Evolutionary conservation across 2,888 invertebrate species (phyloP).

Genomic region (Pinctada fucata): DNA sequence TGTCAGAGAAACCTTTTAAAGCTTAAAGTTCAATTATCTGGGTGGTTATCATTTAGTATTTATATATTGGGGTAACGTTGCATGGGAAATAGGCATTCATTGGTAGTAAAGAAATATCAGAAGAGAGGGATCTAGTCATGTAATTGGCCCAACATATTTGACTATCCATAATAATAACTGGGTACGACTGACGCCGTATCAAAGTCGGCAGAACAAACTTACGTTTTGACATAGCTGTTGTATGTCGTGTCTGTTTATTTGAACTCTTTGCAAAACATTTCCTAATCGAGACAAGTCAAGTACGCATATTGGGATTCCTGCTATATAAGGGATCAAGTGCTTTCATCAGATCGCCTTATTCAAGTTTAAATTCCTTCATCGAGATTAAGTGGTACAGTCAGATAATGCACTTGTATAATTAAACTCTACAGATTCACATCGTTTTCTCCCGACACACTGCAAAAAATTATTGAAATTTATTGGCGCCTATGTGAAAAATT

Average conservation of each 20-base stretch:
- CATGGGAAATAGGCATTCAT: too few species aligned
- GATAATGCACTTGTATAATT: not conserved
- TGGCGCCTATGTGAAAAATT: too few species aligned
- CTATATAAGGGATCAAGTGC: not conserved
- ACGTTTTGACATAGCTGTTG: conserved; percentile 2
- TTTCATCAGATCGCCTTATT: not conserved
- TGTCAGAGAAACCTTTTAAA: not conserved
- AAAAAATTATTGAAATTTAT: too few species aligned
- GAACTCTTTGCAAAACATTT: not conserved
- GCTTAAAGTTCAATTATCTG: not conserved
- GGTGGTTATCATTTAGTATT: not conserved
- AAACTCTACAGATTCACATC: too few species aligned
- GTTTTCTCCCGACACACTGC: too few species aligned
- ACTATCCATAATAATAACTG: not conserved
- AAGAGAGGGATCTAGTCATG: too few species aligned
- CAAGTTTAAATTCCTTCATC: not conserved
- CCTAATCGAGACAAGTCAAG: conserved; percentile 4
- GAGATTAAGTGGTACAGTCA: not conserved
- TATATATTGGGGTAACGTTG: not conserved
- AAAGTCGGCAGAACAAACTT: conserved; percentile 4
- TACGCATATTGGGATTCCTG: not conserved
- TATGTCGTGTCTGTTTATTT: not conserved
- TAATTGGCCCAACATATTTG: not conserved
- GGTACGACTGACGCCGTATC: conserved; percentile 1
- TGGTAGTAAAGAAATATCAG: too few species aligned